A percentile compares a stretch with the other conserved stretches of the same genome.
Conservation (phyloP, 2,113 vertebrate species). For the Anoplopoma fimbria region DNA sequence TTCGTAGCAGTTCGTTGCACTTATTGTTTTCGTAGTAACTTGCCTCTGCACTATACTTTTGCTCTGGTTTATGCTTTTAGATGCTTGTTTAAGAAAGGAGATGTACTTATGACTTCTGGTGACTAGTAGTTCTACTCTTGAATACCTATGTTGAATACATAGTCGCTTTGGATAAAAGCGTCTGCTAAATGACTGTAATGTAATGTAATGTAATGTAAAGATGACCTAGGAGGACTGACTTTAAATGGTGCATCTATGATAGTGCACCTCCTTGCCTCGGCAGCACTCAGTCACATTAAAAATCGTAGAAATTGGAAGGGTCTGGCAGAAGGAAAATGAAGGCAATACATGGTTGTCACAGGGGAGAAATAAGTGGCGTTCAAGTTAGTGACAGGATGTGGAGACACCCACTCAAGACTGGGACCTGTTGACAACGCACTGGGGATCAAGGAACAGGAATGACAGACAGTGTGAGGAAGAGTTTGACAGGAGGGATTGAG, state of each 20-base stretch:
- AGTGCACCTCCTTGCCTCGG: neutral
- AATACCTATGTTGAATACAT: no score
- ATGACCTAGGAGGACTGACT: neutral
- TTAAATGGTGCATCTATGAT: neutral
- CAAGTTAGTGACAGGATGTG: slow-evolving; percentile 60
- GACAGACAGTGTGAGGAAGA: slow-evolving; percentile 43
- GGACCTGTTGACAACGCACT: slow-evolving; percentile 56
- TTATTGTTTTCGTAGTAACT: no score
- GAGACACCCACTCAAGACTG: slow-evolving; percentile 63
- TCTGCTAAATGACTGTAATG: no score
- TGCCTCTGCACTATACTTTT: no score
- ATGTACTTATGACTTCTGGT: no score
- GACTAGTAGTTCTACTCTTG: no score
- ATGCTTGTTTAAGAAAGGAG: no score
- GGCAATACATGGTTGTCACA: slow-evolving; percentile 48
- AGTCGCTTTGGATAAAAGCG: no score
- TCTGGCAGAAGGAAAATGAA: slow-evolving; percentile 23
- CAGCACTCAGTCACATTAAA: slow-evolving; percentile 9
- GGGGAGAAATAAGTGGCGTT: slow-evolving; percentile 46
- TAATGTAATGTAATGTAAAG: no score
- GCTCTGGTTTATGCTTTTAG: no score
- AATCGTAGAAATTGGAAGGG: slow-evolving; percentile 22
- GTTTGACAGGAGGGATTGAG: slow-evolving; percentile 59
- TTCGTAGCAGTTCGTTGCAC: no score
- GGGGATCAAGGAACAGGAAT: slow-evolving; percentile 51